phyloP scores from a whole-genome alignment of 2,888 invertebrate species.

The Morpho deidamia region DNA sequence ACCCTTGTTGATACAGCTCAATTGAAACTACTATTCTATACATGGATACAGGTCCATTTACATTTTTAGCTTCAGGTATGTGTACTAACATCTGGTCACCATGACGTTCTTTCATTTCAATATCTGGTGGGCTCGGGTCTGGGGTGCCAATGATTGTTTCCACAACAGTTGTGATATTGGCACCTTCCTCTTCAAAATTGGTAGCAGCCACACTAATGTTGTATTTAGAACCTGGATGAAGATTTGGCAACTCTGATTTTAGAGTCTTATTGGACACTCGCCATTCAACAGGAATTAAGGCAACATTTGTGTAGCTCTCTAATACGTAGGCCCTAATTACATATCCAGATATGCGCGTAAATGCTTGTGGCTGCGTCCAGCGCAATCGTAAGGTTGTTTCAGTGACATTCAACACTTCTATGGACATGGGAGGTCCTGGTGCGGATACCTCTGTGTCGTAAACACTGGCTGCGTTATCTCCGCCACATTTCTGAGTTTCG shows the following conservation, averaged over 20 bases:
- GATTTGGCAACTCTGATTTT: conserved; percentile 76
- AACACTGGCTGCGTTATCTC: conserved; percentile 81
- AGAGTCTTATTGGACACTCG: conserved; percentile 78
- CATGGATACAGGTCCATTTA: conserved; percentile 87
- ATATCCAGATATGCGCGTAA: conserved; percentile 73
- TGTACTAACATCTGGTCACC: conserved; percentile 82
- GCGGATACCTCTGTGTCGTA: conserved; percentile 82
- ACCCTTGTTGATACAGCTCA: conserved; percentile 80
- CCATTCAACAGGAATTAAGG: conserved; percentile 74
- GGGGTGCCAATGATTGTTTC: conserved; percentile 86
- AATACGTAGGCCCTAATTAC: conserved; percentile 74
- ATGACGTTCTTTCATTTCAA: conserved; percentile 80
- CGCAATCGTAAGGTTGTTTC: conserved; percentile 79
- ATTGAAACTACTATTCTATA: conserved; percentile 87
- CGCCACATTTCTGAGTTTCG: conserved; percentile 82
- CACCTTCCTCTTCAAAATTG: conserved; percentile 79
- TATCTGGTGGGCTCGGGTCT: conserved; percentile 83
- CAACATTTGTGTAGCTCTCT: conserved; percentile 76
- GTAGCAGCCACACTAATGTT: conserved; percentile 84
- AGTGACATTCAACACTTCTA: conserved; percentile 78
- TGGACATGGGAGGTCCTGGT: conserved; percentile 83
- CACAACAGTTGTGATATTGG: conserved; percentile 71
- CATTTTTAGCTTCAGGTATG: conserved; percentile 83
- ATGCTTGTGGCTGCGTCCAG: conserved; percentile 79
- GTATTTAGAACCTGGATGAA: conserved; percentile 87